Evolutionary conservation across 2,113 vertebrate species (phyloP), one percentile per base, ranked within the genome.

Genomic region (Istiophorus platypterus): DNA sequence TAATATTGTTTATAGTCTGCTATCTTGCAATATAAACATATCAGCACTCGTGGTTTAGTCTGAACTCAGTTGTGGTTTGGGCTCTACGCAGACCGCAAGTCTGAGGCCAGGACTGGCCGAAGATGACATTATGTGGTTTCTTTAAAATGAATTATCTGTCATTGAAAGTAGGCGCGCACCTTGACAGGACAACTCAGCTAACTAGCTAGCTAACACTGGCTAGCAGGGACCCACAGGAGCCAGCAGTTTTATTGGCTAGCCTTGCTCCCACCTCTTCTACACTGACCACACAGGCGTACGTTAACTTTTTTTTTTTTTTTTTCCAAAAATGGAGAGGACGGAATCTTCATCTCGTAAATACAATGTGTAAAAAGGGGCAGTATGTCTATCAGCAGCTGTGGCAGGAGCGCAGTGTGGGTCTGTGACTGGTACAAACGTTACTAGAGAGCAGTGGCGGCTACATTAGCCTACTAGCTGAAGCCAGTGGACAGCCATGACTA

Each of bases 401-500:
- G 62, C 27, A 37, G 61, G 49, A 37, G 62, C 77, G 73, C 24
- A 75, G 76, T 64, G 72, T 68, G 42, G 17, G 14, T 75, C 78
- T 83, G 85, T 84, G 79, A 75, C 84, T 85, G 84, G 78, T 67
- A 91, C 88, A 86, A 57, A 56, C 74, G 73, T 78, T 71, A 81
- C 56, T 69, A 8, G 57, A 80, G 54, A 91, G 78, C 88, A 89
- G 45, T 51, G 78, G 81, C n/a, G 78, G 92, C 92, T 90, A 88
- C 82, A 72, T 90, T 94, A 93, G 91, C 90, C 75, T 74, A 84
- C 81, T 92, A 94, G 89, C 85, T 74, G 72, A 29, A 89, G 87
- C 88, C 81, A 84, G 80, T 73, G 86, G 81, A 85, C 91, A 88
- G 92, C 92, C 90, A 92, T 90, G 83, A 89, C 85, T 88, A 92